A percentile compares a stretch with the other conserved stretches of the same genome.
These are phyloP conservation scores for Polypedilum vanderplanki DNA, from an alignment of 1,140 invertebrate species.

Conservation along the genomic window DNA sequence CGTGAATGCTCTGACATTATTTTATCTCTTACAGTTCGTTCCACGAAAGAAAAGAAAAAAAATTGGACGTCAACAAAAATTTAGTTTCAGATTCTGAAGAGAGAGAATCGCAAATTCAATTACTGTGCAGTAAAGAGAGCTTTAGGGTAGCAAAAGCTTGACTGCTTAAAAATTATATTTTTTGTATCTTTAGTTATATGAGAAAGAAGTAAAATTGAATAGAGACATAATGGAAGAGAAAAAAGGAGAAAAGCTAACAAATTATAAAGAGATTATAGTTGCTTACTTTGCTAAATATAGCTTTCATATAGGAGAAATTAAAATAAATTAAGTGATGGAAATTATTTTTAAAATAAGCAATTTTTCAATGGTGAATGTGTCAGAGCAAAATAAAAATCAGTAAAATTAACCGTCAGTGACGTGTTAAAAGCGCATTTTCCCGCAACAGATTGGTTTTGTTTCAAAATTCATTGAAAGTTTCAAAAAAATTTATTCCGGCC, in stretches of 20 bases:
- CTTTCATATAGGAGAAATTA: no score
- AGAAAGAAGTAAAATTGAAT: not conserved
- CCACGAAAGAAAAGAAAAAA: not conserved
- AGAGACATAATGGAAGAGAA: not conserved
- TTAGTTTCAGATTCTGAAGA: not conserved
- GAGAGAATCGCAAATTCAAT: slow-evolving; percentile 6
- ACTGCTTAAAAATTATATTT: not conserved
- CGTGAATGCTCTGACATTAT: slow-evolving; percentile 5
- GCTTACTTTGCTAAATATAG: no score
- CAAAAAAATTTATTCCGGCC: no score
- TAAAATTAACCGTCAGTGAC: no score
- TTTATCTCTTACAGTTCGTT: not conserved
- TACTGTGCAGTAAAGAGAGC: slow-evolving; percentile 4
- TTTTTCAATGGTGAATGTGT: no score
- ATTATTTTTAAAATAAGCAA: no score
- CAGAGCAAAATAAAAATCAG: no score
- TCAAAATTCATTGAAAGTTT: no score
- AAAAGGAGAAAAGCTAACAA: not conserved
- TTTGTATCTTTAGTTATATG: not conserved
- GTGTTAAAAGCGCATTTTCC: no score
- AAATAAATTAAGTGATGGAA: no score
- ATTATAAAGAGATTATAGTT: not conserved
- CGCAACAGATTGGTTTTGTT: no score
- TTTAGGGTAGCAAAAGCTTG: not conserved
- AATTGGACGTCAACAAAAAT: slow-evolving; percentile 6